These are phyloP conservation scores for Oscheius sp. DNA, from an alignment of 2,888 invertebrate genomes.

Conservation along the genomic window DNA sequence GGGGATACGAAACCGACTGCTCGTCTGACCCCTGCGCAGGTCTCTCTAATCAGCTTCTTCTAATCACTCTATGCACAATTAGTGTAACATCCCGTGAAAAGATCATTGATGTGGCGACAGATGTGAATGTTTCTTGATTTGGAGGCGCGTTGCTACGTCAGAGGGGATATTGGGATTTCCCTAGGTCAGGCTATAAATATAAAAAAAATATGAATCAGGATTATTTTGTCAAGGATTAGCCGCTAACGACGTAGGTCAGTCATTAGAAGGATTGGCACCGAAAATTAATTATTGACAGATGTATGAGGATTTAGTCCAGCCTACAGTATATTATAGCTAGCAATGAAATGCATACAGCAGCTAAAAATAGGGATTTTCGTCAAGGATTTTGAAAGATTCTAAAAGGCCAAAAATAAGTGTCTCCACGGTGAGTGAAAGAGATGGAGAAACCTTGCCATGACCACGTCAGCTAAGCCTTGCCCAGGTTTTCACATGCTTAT, in stretches of 20 bases:
- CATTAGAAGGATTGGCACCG: too few species aligned
- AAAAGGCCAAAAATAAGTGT: too few species aligned
- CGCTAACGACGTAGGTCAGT: not conserved
- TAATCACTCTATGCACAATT: constrained; percentile 27
- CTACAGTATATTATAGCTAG: too few species aligned
- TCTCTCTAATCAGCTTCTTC: not conserved
- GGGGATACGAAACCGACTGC: constrained; percentile 24
- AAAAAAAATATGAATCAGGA: not conserved
- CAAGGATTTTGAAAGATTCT: too few species aligned
- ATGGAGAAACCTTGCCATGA: too few species aligned
- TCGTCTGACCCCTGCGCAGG: constrained; percentile 25
- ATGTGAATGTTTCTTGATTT: constrained; percentile 8
- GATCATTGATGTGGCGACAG: not conserved
- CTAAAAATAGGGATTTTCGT: too few species aligned
- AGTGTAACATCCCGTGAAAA: too few species aligned
- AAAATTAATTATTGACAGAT: too few species aligned
- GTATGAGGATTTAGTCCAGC: too few species aligned
- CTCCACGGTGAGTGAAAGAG: too few species aligned
- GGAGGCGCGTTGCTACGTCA: not conserved
- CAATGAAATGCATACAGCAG: too few species aligned
- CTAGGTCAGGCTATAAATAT: not conserved
- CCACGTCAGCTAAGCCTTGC: too few species aligned
- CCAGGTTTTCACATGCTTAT: not conserved
- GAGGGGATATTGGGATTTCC: not conserved
- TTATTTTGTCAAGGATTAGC: not conserved